Percentiles rank a stretch among this genome's conserved stretches.
Evolutionary conservation across 2,888 invertebrate genomes (phyloP).

Genomic region (Dicranocentrus wangi): DNA sequence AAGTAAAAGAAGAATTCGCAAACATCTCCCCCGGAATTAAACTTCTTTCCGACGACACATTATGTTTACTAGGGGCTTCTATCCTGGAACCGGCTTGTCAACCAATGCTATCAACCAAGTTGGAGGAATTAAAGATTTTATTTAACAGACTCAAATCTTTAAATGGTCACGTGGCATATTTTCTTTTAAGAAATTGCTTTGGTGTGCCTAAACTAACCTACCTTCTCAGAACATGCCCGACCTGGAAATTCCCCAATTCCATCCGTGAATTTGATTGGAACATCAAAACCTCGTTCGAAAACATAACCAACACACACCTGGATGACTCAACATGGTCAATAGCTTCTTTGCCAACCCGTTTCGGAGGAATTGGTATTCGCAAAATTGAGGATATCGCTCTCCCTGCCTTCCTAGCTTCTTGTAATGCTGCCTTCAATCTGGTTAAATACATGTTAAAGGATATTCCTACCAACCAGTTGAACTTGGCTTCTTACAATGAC

Average conservation of each 20-base stretch:
- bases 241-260: background rate
- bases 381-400: slow-evolving; percentile 11
- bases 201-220: slow-evolving; percentile 1
- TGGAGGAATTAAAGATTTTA: background rate
- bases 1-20: background rate
- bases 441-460: background rate
- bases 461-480: background rate
- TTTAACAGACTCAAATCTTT: background rate
- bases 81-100: background rate
- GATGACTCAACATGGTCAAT: background rate
- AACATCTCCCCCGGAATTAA: background rate
- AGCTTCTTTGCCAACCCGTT: slow-evolving; percentile 22
- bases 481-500: background rate
- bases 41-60: background rate
- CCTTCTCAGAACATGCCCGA: background rate
- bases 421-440: background rate
- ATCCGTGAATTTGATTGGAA: background rate
- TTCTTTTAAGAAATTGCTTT: slow-evolving; percentile 2
- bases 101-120: background rate
- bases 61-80: background rate
- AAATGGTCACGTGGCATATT: background rate
- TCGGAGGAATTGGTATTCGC: slow-evolving; percentile 33
- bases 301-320: background rate
- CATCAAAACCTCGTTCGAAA: background rate
- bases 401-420: slow-evolving; percentile 28